These are phyloP conservation scores for Enteromius treurensis DNA, from an alignment of 2,797 vertebrate species.

Conservation along the genomic window DNA sequence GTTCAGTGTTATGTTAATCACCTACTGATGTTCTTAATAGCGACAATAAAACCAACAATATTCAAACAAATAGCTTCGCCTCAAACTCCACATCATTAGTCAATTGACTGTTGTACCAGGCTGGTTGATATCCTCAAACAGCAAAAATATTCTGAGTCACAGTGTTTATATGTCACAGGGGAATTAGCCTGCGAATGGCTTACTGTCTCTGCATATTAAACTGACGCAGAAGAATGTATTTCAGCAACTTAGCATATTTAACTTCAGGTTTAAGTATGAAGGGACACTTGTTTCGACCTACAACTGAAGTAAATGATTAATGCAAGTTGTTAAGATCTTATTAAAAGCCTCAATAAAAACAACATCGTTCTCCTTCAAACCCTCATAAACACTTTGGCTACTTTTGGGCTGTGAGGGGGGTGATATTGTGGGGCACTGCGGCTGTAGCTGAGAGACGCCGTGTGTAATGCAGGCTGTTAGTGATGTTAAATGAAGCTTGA, in stretches of 20 bases:
- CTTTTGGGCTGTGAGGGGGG: slow-evolving; percentile 28
- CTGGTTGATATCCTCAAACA: neutral
- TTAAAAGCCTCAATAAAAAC: slow-evolving; percentile 24
- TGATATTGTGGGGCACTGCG: slow-evolving; percentile 40
- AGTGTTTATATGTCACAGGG: neutral
- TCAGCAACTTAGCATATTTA: neutral
- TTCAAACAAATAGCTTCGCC: neutral
- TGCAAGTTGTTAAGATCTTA: neutral
- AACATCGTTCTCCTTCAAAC: slow-evolving; percentile 37
- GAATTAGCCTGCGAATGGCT: neutral
- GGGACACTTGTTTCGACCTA: neutral
- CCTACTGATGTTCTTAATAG: neutral
- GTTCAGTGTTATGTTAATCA: neutral
- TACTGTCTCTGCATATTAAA: neutral
- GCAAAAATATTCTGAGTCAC: neutral
- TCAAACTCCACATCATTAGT: neutral
- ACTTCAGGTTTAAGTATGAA: slow-evolving; percentile 2
- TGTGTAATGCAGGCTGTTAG: slow-evolving; percentile 68
- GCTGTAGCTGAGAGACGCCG: slow-evolving; percentile 54
- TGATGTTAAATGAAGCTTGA: slow-evolving; percentile 72
- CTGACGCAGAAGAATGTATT: neutral
- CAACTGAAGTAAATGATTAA: neutral
- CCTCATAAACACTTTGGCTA: slow-evolving; percentile 32
- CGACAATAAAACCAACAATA: neutral
- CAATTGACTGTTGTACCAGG: neutral